Evolutionary conservation across 1,140 invertebrate species (phyloP).

Genomic region (Heterodera carotae): DNA sequence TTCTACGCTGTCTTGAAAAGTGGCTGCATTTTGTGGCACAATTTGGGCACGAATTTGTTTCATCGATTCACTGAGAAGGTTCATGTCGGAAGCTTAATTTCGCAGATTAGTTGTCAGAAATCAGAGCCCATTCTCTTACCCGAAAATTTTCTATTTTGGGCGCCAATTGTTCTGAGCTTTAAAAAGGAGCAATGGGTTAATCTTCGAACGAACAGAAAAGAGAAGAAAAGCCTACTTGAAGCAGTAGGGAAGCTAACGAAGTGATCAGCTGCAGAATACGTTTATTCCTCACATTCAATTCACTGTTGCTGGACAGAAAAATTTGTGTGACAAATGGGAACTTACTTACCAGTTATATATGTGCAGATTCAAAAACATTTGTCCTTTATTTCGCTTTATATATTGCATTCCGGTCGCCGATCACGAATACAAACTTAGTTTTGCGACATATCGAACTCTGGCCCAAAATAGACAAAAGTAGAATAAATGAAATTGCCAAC

Average conservation of each 20-base stretch:
- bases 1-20: conserved; percentile 51
- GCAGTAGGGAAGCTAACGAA: conserved; percentile 36
- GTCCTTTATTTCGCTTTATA: no score
- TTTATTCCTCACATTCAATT: conserved; percentile 45
- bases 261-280: conserved; percentile 47
- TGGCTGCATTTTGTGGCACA: conserved; percentile 35
- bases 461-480: no score
- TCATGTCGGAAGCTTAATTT: conserved; percentile 39
- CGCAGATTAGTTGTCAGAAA: not conserved
- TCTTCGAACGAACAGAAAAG: not conserved
- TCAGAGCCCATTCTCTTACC: not conserved
- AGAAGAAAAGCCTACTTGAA: conserved; percentile 31
- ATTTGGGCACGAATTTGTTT: conserved; percentile 49
- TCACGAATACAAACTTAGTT: no score
- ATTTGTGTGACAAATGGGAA: not conserved
- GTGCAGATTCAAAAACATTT: not conserved
- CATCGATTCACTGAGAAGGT: conserved; percentile 48
- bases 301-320: conserved; percentile 30
- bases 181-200: no score
- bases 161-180: conserved; percentile 45
- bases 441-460: no score
- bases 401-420: no score
- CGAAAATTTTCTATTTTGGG: conserved; percentile 43
- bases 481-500: no score
- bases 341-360: no score